phyloP scores from a whole-genome alignment of 2,113 vertebrate genomes.

The Girardinichthys multiradiatus region DNA sequence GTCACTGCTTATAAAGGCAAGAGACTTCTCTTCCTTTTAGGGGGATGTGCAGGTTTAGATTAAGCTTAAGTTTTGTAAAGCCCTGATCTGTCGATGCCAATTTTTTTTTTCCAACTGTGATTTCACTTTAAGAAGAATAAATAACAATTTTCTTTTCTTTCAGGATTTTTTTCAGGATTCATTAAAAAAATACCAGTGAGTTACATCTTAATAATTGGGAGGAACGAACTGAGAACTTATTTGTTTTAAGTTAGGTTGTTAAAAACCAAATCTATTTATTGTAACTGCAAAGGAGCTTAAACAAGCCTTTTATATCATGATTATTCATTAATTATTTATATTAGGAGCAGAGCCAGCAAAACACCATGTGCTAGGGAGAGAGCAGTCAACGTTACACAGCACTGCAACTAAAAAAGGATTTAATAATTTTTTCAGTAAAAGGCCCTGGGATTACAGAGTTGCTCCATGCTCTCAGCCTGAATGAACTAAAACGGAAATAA shows the following conservation, averaged over 20 bases:
- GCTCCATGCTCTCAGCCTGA: background rate
- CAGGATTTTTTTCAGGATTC: background rate
- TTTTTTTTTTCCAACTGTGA: too few relatives aligned
- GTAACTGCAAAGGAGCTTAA: background rate
- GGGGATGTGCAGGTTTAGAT: conserved; percentile 44
- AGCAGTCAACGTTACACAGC: too few relatives aligned
- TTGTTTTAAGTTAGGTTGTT: background rate
- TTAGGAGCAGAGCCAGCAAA: too few relatives aligned
- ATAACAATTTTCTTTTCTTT: too few relatives aligned
- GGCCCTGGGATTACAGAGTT: too few relatives aligned
- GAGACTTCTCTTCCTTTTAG: conserved; percentile 35
- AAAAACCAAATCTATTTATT: background rate
- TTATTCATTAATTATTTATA: too few relatives aligned
- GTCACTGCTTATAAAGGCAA: conserved; percentile 16
- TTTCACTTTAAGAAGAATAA: too few relatives aligned
- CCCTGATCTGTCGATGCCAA: too few relatives aligned
- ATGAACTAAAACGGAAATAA: background rate
- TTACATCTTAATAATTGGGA: background rate
- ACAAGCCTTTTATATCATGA: background rate
- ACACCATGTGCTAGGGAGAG: too few relatives aligned
- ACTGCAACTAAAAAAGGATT: too few relatives aligned
- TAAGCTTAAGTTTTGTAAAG: conserved; percentile 29
- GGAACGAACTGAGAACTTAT: background rate
- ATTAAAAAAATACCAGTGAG: background rate
- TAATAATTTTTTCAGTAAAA: too few relatives aligned